Conservation (phyloP, 2,113 vertebrate species). For the Madoqua kirkii region DNA sequence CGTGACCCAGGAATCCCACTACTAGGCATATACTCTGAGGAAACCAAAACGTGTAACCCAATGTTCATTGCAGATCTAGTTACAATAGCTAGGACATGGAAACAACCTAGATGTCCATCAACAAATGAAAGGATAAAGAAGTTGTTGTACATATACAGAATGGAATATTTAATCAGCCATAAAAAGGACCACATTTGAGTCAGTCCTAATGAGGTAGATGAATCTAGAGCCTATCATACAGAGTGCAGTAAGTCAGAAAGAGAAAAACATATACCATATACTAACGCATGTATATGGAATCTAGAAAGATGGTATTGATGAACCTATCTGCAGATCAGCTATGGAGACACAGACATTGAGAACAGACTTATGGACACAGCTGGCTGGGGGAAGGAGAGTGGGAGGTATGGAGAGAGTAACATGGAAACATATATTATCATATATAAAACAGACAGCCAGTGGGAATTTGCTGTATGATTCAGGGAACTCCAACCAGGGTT, state of each 20-base stretch:
- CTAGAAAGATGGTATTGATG: background rate
- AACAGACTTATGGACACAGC: background rate
- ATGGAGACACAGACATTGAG: background rate
- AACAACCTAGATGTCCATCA: background rate
- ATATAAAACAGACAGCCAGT: background rate
- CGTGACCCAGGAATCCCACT: background rate
- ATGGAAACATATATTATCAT: background rate
- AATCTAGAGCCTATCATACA: background rate
- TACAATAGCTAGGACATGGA: background rate
- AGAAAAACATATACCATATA: background rate
- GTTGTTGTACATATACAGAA: background rate
- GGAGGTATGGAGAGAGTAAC: background rate
- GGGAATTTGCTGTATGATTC: background rate
- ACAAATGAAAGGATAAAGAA: background rate
- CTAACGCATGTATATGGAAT: background rate
- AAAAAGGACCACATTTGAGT: background rate
- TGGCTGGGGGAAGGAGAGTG: background rate
- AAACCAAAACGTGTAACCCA: background rate
- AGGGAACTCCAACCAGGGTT: background rate
- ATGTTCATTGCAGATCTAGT: background rate
- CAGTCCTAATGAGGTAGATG: background rate
- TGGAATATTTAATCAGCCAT: background rate
- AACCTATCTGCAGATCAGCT: background rate
- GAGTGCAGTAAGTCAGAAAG: background rate
- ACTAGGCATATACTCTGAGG: background rate